phyloP scores from a whole-genome alignment of 2,888 invertebrate genomes.

The Pyrgus malvae region DNA sequence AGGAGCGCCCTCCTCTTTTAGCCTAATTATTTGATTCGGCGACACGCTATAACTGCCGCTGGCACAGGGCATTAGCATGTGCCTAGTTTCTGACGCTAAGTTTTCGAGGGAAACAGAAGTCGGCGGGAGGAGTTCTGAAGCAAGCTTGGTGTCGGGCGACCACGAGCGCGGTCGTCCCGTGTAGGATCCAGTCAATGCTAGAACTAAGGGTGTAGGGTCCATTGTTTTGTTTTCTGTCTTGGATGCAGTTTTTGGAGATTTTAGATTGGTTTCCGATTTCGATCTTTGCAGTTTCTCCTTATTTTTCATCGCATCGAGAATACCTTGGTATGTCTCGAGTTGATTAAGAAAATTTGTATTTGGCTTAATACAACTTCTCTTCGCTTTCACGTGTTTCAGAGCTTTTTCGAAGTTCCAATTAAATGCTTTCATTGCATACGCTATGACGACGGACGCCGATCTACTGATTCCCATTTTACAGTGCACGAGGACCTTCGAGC shows the following conservation, averaged over 20 bases:
- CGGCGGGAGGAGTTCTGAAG: slow-evolving; percentile 82
- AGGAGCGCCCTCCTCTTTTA: slow-evolving; percentile 83
- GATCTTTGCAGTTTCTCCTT: slow-evolving; percentile 95
- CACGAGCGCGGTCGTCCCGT: slow-evolving; percentile 85
- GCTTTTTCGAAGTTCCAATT: slow-evolving; percentile 96
- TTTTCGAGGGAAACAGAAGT: slow-evolving; percentile 87
- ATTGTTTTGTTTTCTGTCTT: slow-evolving; percentile 81
- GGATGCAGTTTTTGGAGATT: slow-evolving; percentile 83
- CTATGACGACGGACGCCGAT: slow-evolving; percentile 98
- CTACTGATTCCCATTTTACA: slow-evolving; percentile 99
- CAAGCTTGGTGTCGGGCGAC: slow-evolving; percentile 86
- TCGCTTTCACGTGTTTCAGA: slow-evolving; percentile 93
- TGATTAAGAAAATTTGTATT: slow-evolving; percentile 97
- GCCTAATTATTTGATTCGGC: slow-evolving; percentile 93
- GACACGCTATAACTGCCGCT: slow-evolving; percentile 95
- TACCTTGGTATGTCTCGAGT: slow-evolving; percentile 97
- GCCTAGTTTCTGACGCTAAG: slow-evolving; percentile 85
- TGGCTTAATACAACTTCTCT: slow-evolving; percentile 96
- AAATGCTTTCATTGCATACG: slow-evolving; percentile 98
- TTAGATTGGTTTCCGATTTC: slow-evolving; percentile 95
- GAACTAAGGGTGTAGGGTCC: slow-evolving; percentile 83
- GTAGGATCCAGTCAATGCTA: slow-evolving; percentile 75
- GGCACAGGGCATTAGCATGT: slow-evolving; percentile 92
- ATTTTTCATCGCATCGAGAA: slow-evolving; percentile 97
- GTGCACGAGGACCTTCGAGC: slow-evolving; percentile 97